A percentile compares a stretch with the other conserved stretches of the same genome.
Conservation (phyloP, 2,888 invertebrate species). For the Cantharis rufa region DNA sequence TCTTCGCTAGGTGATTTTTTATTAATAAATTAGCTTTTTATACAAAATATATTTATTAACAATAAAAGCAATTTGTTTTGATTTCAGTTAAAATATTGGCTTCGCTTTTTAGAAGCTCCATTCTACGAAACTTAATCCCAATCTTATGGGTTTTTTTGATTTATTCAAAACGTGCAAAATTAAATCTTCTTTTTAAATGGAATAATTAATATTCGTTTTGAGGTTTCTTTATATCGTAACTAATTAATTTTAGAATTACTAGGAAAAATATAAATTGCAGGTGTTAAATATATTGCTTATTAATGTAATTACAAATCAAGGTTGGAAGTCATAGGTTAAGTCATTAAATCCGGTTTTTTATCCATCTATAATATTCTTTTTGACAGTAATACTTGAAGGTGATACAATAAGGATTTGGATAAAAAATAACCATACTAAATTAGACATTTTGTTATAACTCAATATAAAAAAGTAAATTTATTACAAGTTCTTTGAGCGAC, state of each 20-base stretch:
- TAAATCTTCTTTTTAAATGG: neutral
- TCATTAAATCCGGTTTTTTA: neutral
- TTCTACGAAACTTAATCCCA: neutral
- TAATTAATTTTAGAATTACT: conserved; percentile 6
- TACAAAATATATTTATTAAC: neutral
- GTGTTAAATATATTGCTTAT: conserved; percentile 10
- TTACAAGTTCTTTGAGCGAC: neutral
- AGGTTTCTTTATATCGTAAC: neutral
- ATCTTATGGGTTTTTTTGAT: neutral
- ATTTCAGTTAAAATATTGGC: neutral
- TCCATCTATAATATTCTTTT: neutral
- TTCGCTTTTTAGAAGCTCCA: neutral
- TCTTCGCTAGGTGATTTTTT: neutral
- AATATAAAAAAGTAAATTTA: conserved; percentile 6
- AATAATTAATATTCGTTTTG: neutral
- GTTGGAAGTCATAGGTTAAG: conserved; percentile 5
- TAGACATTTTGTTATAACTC: conserved; percentile 1
- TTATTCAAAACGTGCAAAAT: neutral
- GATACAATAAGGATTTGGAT: conserved; percentile 2
- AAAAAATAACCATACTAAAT: conserved; percentile 5
- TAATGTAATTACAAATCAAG: conserved; percentile 5
- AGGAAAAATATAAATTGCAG: conserved; percentile 8
- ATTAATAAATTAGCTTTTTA: neutral
- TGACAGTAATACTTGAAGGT: conserved; percentile 12
- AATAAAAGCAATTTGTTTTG: neutral